A percentile compares a stretch with the other conserved stretches of the same genome.
These are phyloP conservation scores for Jacana jacana DNA, from an alignment of 2,113 vertebrate genomes.

Conservation along the genomic window DNA sequence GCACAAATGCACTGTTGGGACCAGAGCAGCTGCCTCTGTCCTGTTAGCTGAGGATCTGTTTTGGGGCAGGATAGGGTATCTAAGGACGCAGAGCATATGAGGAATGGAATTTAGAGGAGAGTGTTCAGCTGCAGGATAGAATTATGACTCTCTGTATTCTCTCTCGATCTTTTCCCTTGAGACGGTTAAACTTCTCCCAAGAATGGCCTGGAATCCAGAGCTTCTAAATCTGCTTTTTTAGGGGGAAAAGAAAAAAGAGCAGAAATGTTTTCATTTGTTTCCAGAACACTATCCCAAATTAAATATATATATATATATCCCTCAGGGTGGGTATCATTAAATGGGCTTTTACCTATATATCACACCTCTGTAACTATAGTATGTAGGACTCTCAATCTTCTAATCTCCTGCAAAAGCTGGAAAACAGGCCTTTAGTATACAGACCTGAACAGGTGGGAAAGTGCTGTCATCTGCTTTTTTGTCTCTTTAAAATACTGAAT, in stretches of 20 bases:
- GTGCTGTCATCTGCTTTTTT: not conserved
- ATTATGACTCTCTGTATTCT: not conserved
- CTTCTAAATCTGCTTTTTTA: not conserved
- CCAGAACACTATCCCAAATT: not conserved
- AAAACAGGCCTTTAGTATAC: not conserved
- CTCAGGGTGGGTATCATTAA: not conserved
- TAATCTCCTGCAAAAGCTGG: not conserved
- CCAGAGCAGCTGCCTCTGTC: slow-evolving; percentile 8
- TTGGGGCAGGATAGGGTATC: not conserved
- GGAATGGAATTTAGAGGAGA: not conserved
- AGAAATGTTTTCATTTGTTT: not conserved
- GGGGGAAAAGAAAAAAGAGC: not conserved
- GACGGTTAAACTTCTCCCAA: not conserved
- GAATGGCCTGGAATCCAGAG: not conserved
- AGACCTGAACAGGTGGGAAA: not conserved
- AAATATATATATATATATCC: too few relatives aligned
- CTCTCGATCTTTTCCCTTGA: not conserved
- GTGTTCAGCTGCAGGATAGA: not conserved
- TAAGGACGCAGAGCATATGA: not conserved
- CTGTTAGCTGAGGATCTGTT: not conserved
- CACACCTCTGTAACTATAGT: not conserved
- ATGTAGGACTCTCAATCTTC: not conserved
- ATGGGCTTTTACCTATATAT: not conserved
- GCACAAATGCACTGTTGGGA: not conserved
- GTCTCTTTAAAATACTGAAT: not conserved